phyloP scores from a whole-genome alignment of 2,888 invertebrate species.

The Atethmia centrago region DNA sequence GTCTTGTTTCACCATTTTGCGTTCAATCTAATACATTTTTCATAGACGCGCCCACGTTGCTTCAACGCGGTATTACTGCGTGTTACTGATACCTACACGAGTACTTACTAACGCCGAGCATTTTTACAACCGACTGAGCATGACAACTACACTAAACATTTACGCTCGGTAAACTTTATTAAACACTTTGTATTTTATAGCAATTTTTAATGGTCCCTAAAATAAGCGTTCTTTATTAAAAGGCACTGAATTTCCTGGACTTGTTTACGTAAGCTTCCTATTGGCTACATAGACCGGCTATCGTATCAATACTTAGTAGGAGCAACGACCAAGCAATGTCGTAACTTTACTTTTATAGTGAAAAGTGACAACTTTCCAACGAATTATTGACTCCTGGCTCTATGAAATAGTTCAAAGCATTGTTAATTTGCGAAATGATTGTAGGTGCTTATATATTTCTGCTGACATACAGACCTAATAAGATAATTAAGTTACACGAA shows the following conservation, averaged over 20 bases:
- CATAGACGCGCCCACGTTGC: conserved; percentile 49
- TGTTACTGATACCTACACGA: conserved; percentile 19
- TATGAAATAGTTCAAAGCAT: conserved; percentile 9
- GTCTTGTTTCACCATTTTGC: conserved; percentile 31
- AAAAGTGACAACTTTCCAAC: conserved; percentile 42
- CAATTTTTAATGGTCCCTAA: not conserved
- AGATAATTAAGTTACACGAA: conserved; percentile 5
- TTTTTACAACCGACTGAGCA: conserved; percentile 53
- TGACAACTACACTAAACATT: conserved; percentile 29
- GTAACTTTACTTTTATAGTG: conserved; percentile 34
- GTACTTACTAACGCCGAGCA: conserved; percentile 4
- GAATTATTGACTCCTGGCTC: conserved; percentile 15
- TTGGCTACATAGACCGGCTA: conserved; percentile 16
- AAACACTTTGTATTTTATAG: conserved; percentile 1
- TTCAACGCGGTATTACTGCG: conserved; percentile 18
- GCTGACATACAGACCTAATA: not conserved
- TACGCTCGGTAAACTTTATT: conserved; percentile 10
- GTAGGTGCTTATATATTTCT: not conserved
- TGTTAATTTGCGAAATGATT: not conserved
- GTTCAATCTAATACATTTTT: conserved; percentile 53
- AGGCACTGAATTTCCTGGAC: conserved; percentile 34
- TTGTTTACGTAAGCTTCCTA: conserved; percentile 47
- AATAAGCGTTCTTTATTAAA: conserved; percentile 13
- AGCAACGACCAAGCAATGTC: conserved; percentile 30
- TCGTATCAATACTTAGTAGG: conserved; percentile 13